Percentiles rank a stretch among this genome's conserved stretches.
These are phyloP conservation scores for Resseliella maxima DNA, from an alignment of 2,888 invertebrate species.

Conservation along the genomic window DNA sequence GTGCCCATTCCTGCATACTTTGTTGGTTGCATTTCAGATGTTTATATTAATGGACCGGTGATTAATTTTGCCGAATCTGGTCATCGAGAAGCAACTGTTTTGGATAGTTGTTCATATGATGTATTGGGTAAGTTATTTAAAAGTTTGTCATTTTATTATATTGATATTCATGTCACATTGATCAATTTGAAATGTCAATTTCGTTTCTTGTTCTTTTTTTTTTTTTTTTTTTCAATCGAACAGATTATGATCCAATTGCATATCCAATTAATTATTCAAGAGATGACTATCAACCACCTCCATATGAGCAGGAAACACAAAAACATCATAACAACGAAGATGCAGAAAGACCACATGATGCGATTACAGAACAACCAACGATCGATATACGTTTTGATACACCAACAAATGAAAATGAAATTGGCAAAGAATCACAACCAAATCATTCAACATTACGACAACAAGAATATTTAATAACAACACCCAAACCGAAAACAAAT, in stretches of 20 bases:
- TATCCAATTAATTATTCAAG: slow-evolving; percentile 65
- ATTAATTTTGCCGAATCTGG: slow-evolving; percentile 81
- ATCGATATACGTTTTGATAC: slow-evolving; percentile 6
- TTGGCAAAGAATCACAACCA: not conserved
- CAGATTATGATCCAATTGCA: slow-evolving; percentile 64
- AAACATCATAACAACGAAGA: slow-evolving; percentile 33
- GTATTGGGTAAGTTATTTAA: slow-evolving; percentile 62
- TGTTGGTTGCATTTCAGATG: slow-evolving; percentile 92
- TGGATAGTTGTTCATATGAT: slow-evolving; percentile 72
- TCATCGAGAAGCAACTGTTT: slow-evolving; percentile 71
- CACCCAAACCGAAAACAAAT: slow-evolving; percentile 59
- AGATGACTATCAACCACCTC: slow-evolving; percentile 60
- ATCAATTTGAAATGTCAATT: no score
- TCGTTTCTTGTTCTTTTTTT: no score
- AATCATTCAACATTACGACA: slow-evolving; percentile 60
- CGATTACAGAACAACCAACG: not conserved
- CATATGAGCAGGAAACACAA: not conserved
- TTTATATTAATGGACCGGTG: slow-evolving; percentile 84
- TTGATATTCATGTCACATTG: not conserved
- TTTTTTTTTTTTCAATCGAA: slow-evolving; percentile 53
- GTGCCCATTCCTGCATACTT: slow-evolving; percentile 75
- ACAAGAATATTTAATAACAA: slow-evolving; percentile 15
- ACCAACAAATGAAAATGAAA: not conserved
- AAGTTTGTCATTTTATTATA: slow-evolving; percentile 56
- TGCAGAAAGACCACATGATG: not conserved